A percentile compares a stretch with the other conserved stretches of the same genome.
Conservation (phyloP, 2,113 vertebrate genomes). For the Caranx melampygus region DNA sequence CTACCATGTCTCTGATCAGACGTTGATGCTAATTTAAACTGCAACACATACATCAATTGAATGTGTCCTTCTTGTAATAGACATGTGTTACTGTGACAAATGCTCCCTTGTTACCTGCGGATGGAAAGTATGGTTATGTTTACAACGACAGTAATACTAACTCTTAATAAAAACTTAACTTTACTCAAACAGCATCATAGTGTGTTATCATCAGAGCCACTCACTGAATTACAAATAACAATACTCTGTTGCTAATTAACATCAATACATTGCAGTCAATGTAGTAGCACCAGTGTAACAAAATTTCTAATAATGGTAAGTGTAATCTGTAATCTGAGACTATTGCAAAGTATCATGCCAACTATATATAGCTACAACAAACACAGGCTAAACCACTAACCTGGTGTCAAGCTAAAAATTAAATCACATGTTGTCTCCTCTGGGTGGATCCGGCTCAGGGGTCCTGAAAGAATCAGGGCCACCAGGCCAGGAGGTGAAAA, state of each 20-base stretch:
- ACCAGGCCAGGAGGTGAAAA: neutral
- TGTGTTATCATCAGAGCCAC: neutral
- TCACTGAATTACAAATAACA: neutral
- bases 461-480: slow-evolving; percentile 52
- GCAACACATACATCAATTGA: neutral
- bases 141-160: slow-evolving; percentile 10
- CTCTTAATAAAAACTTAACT: slow-evolving; percentile 7
- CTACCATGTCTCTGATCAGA: neutral
- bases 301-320: no score
- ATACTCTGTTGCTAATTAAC: neutral
- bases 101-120: neutral
- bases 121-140: neutral
- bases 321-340: no score
- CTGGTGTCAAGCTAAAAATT: neutral
- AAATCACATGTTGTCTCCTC: slow-evolving; percentile 59
- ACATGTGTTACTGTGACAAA: neutral
- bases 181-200: neutral
- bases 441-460: slow-evolving; percentile 18
- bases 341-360: neutral
- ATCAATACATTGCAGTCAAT: neutral
- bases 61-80: neutral
- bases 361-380: neutral
- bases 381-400: neutral
- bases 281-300: neutral
- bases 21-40: neutral